These are phyloP conservation scores for Megaptera novaeangliae DNA, from an alignment of 2,113 vertebrate species.

Conservation along the genomic window DNA sequence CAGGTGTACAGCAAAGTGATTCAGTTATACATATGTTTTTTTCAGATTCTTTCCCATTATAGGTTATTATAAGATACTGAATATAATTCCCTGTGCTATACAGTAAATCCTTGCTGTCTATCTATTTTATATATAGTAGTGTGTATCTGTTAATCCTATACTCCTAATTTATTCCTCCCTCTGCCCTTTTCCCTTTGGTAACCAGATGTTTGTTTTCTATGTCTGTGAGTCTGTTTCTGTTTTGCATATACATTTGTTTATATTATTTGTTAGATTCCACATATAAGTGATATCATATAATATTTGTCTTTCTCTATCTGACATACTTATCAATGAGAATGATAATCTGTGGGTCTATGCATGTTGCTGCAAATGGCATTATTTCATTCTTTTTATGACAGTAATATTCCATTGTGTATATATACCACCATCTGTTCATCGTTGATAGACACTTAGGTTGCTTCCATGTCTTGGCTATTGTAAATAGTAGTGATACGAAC, in stretches of 20 bases:
- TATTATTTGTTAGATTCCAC: background rate
- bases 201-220: background rate
- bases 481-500: background rate
- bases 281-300: background rate
- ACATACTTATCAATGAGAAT: background rate
- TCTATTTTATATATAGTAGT: background rate
- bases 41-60: background rate
- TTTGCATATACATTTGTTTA: background rate
- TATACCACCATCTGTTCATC: background rate
- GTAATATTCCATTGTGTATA: background rate
- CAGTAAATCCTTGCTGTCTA: background rate
- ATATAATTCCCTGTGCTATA: too few relatives aligned
- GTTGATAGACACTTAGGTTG: background rate
- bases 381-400: background rate
- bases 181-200: background rate
- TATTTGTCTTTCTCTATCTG: background rate
- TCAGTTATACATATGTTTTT: fast-evolving
- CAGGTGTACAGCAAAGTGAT: background rate
- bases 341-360: background rate
- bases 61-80: background rate
- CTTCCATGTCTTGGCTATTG: background rate
- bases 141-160: fast-evolving
- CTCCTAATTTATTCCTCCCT: background rate
- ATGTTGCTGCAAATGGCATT: background rate
- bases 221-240: background rate